Base-by-base conservation (phyloP, 2,888 invertebrate genomes). In the Drosophila buzzatii region DNA sequence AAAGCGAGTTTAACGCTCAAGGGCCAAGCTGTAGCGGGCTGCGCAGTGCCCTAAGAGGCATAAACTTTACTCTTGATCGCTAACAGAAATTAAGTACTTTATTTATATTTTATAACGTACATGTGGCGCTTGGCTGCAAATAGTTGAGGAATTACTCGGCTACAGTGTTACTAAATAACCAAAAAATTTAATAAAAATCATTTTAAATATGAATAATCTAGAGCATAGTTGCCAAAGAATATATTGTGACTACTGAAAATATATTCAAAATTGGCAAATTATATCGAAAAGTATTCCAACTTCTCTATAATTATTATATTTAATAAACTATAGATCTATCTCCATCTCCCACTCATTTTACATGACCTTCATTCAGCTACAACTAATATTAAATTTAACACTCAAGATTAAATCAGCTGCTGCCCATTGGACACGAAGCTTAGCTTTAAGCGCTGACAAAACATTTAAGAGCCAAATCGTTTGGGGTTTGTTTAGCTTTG, bases 331-430 rank as follows among this genome's bases (percentile, higher is more conserved):
- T 33, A 33, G 10, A 33, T 39, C 1, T 3, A 1, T n/a, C 0
- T 39, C 0, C 7, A 7, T 37, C 8, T 8, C 7, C n/a, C 2
- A 2, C 8, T 37, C n/a, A 8, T 5, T 7, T 41, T 1, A 1
- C n/a, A 8, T 1, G n/a, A 2, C 27, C 10, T 49, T 6, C 4
- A 8, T 9, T 8, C 45, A 8, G 7, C 45, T 47, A 16, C 23
- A 23, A 7, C 16, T 16, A n/a, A 1, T 4, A 41, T 57, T 51
- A 53, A 70, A 70, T 64, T 61, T 62, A 9, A 51, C 47, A 51
- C 59, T 52, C 12, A 14, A 62, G 27, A 35, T 49, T 9, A 49
- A 56, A 53, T 67, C 57, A 58, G 64, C 20, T 53, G 41, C 9
- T n/a, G 39, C 39, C 45, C 18, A 16, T n/a, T n/a, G 33, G 41